These are phyloP conservation scores for Sebastes miniatus DNA, from an alignment of 2,797 vertebrate species.

Conservation along the genomic window DNA sequence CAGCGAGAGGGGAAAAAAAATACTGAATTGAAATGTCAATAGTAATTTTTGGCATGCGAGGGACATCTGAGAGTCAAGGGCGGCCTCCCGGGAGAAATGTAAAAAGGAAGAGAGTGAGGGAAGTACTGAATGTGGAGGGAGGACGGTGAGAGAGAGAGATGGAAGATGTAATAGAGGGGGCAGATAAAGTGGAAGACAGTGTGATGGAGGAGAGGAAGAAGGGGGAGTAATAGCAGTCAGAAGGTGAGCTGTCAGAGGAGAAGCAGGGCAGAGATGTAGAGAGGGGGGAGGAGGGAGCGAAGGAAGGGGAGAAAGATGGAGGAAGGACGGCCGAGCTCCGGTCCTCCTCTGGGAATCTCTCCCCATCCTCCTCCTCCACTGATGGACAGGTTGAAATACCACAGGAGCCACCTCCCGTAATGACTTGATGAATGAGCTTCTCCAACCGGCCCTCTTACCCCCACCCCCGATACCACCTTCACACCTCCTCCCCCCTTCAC, in stretches of 20 bases:
- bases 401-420: slow-evolving; percentile 81
- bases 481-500: slow-evolving; percentile 8
- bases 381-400: slow-evolving; percentile 79
- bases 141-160: slow-evolving; percentile 37
- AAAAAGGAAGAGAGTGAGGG: slow-evolving; percentile 60
- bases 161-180: slow-evolving; percentile 63
- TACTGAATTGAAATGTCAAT: slow-evolving; percentile 94
- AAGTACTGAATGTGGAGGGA: slow-evolving; percentile 44
- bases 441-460: slow-evolving; percentile 34
- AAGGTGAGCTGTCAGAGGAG: slow-evolving; percentile 74
- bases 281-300: neutral
- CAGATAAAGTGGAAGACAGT: slow-evolving; percentile 66
- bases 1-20: slow-evolving; percentile 71
- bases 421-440: slow-evolving; percentile 86
- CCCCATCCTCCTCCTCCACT: slow-evolving; percentile 62
- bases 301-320: slow-evolving; percentile 14
- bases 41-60: slow-evolving; percentile 90
- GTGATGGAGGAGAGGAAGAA: slow-evolving; percentile 66
- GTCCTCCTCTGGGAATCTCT: slow-evolving; percentile 75
- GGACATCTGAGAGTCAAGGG: slow-evolving; percentile 82
- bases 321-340: slow-evolving; percentile 28
- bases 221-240: slow-evolving; percentile 73
- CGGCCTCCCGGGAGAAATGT: slow-evolving; percentile 74
- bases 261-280: slow-evolving; percentile 34
- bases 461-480: slow-evolving; percentile 23